These are phyloP conservation scores for Xenops minutus DNA, from an alignment of 2,797 vertebrate genomes.

Conservation along the genomic window DNA sequence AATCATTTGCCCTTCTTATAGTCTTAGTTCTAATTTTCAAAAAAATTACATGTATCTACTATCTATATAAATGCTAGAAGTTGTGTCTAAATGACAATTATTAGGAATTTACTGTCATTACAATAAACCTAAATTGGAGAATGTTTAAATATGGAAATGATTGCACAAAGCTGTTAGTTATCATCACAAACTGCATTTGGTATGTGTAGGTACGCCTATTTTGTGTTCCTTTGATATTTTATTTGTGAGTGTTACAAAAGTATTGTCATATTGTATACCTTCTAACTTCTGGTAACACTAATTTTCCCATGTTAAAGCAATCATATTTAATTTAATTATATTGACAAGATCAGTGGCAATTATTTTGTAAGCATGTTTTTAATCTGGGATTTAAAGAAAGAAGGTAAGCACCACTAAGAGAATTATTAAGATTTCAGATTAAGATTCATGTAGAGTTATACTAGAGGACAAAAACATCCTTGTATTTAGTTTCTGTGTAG, in stretches of 20 bases:
- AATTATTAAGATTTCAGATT: neutral
- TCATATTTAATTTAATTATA: neutral
- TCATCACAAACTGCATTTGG: neutral
- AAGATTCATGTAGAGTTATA: neutral
- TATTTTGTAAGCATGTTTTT: neutral
- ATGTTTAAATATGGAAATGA: neutral
- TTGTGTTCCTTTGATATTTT: neutral
- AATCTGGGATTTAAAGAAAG: neutral
- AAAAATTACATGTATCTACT: neutral
- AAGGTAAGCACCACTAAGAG: neutral
- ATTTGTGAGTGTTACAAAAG: neutral
- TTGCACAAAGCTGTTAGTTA: neutral
- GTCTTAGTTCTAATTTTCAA: neutral
- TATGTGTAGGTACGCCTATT: neutral
- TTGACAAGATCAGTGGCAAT: neutral
- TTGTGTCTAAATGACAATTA: neutral
- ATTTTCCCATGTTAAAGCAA: neutral
- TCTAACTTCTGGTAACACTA: neutral
- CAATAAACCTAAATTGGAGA: neutral
- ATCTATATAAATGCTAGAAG: neutral
- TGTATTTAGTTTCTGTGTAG: conserved; percentile 6
- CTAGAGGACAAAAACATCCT: neutral
- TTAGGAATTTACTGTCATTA: neutral
- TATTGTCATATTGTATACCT: neutral
- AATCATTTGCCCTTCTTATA: neutral